Conservation (phyloP, 2,888 invertebrate species). For the Pelosia muscerda region DNA sequence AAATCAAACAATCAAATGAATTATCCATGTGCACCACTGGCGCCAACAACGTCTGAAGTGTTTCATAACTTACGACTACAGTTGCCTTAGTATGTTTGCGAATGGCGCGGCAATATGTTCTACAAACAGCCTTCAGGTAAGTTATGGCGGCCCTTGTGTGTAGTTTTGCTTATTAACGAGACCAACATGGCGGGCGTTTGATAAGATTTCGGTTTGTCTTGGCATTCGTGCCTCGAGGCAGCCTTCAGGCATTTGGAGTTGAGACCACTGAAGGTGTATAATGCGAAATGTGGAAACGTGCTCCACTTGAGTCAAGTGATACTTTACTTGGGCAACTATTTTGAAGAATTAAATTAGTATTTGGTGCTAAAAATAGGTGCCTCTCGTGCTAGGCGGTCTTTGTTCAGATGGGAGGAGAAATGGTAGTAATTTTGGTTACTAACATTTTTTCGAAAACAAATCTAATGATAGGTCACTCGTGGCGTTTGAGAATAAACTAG, state of each 20-base stretch:
- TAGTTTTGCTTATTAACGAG: constrained; percentile 86
- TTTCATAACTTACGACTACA: constrained; percentile 66
- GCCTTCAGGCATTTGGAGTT: constrained; percentile 78
- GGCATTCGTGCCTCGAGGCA: constrained; percentile 82
- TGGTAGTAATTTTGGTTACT: too few relatives aligned
- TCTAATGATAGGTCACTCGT: too few relatives aligned
- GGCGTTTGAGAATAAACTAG: too few relatives aligned
- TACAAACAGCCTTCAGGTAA: constrained; percentile 81
- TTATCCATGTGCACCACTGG: constrained; percentile 24
- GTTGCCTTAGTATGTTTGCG: constrained; percentile 65
- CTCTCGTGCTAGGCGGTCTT: too few relatives aligned
- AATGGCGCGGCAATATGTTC: constrained; percentile 70
- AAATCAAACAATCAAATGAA: constrained; percentile 33
- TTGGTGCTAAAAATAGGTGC: background rate
- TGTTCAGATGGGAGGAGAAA: too few relatives aligned
- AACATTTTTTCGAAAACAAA: too few relatives aligned
- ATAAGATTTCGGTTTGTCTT: constrained; percentile 86
- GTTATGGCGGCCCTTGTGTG: constrained; percentile 75
- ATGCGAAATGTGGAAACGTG: constrained; percentile 44
- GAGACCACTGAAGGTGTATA: constrained; percentile 60
- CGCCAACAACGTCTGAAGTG: constrained; percentile 55
- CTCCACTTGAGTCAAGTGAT: constrained; percentile 52
- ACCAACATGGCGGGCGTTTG: constrained; percentile 82
- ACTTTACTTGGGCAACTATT: background rate
- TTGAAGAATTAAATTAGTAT: background rate